These are phyloP conservation scores for Benthosema pterotum DNA, from an alignment of 2,797 vertebrate genomes.

Conservation along the genomic window DNA sequence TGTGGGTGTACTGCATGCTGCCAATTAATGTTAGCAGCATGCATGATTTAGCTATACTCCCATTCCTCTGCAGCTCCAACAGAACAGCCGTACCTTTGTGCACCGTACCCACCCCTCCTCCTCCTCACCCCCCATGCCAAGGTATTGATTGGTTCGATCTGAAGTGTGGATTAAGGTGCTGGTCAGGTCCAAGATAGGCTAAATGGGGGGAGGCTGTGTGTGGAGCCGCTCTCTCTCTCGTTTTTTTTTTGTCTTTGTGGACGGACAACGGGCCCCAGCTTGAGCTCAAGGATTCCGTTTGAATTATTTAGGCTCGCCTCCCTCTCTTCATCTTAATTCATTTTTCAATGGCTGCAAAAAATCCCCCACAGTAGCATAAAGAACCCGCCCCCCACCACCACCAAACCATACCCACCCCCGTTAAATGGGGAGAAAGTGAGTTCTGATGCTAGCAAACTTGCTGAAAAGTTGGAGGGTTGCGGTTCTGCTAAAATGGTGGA, in stretches of 20 bases:
- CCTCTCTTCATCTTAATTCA: conserved; percentile 64
- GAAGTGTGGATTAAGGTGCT: conserved; percentile 72
- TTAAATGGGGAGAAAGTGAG: conserved; percentile 36
- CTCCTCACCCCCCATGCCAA: conserved; percentile 35
- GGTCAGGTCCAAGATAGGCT: conserved; percentile 74
- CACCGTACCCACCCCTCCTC: conserved; percentile 38
- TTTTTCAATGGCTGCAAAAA: conserved; percentile 77
- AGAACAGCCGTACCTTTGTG: conserved; percentile 46
- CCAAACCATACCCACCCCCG: not conserved
- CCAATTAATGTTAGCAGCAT: conserved; percentile 78
- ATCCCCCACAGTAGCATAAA: conserved; percentile 49
- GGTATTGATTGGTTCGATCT: conserved; percentile 75
- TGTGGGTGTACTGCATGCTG: conserved; percentile 68
- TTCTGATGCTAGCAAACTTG: conserved; percentile 46
- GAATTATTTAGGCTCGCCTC: conserved; percentile 79
- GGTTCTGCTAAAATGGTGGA: conserved; percentile 35
- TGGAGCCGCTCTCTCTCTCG: conserved; percentile 60
- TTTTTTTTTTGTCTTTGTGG: conserved; percentile 67
- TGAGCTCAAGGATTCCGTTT: conserved; percentile 67
- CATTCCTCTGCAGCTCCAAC: conserved; percentile 63
- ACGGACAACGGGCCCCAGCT: conserved; percentile 63
- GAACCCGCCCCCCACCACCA: no score
- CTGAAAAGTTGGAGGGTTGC: conserved; percentile 55
- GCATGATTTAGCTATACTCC: conserved; percentile 78
- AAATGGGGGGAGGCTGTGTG: conserved; percentile 72